These are phyloP conservation scores for Trialeurodes vaporariorum DNA, from an alignment of 1,140 invertebrate species.

Conservation along the genomic window DNA sequence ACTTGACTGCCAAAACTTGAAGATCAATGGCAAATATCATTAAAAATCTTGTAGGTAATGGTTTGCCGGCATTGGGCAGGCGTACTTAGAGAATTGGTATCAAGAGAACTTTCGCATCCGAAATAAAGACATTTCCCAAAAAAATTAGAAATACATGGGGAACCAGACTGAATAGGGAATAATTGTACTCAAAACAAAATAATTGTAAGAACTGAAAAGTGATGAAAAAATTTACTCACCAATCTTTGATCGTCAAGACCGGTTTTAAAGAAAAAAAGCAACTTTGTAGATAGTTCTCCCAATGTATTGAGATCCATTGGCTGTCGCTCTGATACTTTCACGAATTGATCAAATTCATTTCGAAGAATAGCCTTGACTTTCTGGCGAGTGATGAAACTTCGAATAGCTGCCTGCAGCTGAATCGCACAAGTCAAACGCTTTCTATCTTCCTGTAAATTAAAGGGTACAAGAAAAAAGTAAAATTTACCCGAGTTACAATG, in stretches of 20 bases:
- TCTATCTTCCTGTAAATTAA: constrained; percentile 47
- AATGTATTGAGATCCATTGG: constrained; percentile 39
- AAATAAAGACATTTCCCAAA: no score
- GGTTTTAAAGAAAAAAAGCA: constrained; percentile 66
- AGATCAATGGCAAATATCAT: no score
- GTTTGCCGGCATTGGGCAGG: no score
- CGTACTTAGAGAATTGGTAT: no score
- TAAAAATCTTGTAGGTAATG: no score
- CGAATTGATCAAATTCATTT: constrained; percentile 50
- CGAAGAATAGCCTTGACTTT: constrained; percentile 50
- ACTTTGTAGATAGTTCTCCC: constrained; percentile 42
- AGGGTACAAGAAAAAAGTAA: constrained; percentile 13
- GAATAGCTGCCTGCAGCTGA: constrained; percentile 65
- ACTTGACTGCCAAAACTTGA: no score
- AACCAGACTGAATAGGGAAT: no score
- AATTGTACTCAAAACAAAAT: no score
- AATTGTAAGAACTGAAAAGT: no score
- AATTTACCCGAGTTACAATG: no score
- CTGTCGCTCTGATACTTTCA: constrained; percentile 32
- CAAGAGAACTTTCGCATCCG: no score
- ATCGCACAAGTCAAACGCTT: constrained; percentile 51
- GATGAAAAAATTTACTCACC: constrained; percentile 42
- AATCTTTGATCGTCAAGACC: constrained; percentile 54
- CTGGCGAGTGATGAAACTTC: constrained; percentile 59
- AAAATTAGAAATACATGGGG: no score